A percentile compares a stretch with the other conserved stretches of the same genome.
Conservation (phyloP, 2,797 vertebrate species). For the Aselliscus stoliczkanus region DNA sequence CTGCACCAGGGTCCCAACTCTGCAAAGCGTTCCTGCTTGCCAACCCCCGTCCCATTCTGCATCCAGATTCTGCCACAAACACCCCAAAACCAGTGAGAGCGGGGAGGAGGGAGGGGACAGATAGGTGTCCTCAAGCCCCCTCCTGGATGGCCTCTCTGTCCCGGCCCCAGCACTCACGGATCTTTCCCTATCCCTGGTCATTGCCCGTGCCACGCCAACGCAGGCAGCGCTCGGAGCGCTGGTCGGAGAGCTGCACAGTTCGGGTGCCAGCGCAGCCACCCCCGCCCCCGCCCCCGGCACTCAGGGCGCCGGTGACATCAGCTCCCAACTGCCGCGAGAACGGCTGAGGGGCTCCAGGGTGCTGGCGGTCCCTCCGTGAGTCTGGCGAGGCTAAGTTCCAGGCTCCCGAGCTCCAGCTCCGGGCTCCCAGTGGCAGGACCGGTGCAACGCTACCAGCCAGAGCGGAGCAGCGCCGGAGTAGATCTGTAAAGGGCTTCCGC, state of each 20-base stretch:
- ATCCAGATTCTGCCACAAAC: background rate
- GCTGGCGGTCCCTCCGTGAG: background rate
- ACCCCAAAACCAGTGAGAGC: background rate
- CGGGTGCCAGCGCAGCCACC: background rate
- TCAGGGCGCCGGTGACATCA: conserved; percentile 44
- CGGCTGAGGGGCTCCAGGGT: background rate
- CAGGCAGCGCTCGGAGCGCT: rapidly evolving
- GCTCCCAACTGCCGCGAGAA: conserved; percentile 53
- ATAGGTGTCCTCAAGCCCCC: background rate
- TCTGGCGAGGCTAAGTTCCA: background rate
- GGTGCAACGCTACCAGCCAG: rapidly evolving
- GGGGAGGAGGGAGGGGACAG: rapidly evolving
- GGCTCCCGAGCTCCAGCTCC: background rate
- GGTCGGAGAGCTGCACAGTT: background rate
- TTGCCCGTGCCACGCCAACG: background rate
- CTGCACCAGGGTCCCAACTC: background rate
- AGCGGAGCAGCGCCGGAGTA: background rate
- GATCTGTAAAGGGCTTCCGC: background rate
- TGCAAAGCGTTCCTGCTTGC: background rate
- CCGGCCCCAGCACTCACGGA: conserved; percentile 44
- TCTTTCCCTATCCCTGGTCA: conserved; percentile 58
- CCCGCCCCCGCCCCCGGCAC: background rate
- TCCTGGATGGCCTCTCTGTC: background rate
- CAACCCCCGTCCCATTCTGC: background rate
- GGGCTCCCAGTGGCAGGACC: background rate